Base-by-base conservation (phyloP, 2,888 invertebrate species). In the Dynastes hyllus region DNA sequence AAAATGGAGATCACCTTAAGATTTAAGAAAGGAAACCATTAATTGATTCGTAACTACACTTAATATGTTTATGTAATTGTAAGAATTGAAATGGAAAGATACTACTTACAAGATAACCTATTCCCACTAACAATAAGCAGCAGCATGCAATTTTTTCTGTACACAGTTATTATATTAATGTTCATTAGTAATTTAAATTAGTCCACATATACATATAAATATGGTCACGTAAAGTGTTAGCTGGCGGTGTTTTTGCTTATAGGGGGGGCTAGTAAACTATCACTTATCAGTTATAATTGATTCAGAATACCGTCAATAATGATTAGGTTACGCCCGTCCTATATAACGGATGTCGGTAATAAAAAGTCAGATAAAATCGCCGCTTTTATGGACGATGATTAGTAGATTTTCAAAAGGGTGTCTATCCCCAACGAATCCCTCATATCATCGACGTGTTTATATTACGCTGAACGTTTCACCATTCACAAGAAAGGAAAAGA, bases 231-330 rank as follows among this genome's bases (percentile, higher is more conserved):
- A 37, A 40, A 75, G 63, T 75, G 75, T 63, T 75, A 58, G 61
- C 37, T 61, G 58, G 61, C 73, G 55, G 40, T 67, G 45, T 67
- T 67, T 67, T 67, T 45, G 67, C 51, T 61, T 58, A 77, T 58
- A 78, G 45, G 45, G 80, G 81, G 82, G 83, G 80, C 80, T 79
- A 80, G 73, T 51, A 82, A 82, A 83, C 84, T 83, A 85, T 84
- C 82, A 83, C 83, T 84, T 84, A 85, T 84, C 84, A 82, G 79
- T 79, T 79, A 80, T 85, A 85, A 85, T 86, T 85, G 85, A 85
- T 84, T 83, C 82, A 80, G 85, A 85, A 82, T 79, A 75, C 84
- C 83, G 84, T 84, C 85, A 83, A 81, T 84, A 84, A 85, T 81
- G 81, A 83, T 84, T 84, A 82, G 55, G 71, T 71, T 71, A 71